Evolutionary conservation across 92 coral and sea anemone genomes (phyloP).

Genomic region (Palythoa grandiflora): DNA sequence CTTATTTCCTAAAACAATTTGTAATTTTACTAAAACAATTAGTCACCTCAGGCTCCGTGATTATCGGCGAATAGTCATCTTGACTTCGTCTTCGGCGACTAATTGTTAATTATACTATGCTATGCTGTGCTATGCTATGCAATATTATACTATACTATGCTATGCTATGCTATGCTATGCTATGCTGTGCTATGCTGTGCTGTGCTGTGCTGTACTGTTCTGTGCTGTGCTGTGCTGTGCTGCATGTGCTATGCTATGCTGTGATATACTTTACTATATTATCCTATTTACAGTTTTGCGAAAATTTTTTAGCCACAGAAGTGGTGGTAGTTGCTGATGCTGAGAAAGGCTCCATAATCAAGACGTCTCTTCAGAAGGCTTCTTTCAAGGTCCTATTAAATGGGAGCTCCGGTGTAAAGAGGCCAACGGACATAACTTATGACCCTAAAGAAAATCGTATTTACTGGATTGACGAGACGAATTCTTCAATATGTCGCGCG

Average conservation of each 20-base stretch:
- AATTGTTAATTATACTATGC: too few species aligned
- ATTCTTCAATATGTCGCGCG: slow-evolving; percentile 17
- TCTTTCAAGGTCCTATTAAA: neutral
- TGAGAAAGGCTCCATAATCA: neutral
- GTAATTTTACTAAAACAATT: too few species aligned
- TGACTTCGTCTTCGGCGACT: too few species aligned
- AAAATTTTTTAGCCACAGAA: slow-evolving; percentile 1
- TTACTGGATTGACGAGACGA: slow-evolving; percentile 8
- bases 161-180: too few species aligned
- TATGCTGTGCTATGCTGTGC: too few species aligned
- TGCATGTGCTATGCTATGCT: neutral
- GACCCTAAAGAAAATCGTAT: slow-evolving; percentile 22
- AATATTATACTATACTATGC: too few species aligned
- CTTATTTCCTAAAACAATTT: too few species aligned
- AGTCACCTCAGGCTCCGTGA: too few species aligned
- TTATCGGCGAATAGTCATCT: too few species aligned
- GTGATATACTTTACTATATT: neutral
- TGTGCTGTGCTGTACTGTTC: too few species aligned
- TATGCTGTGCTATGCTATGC: too few species aligned
- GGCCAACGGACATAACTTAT: slow-evolving; percentile 11
- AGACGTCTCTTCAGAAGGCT: neutral
- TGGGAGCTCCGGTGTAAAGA: neutral
- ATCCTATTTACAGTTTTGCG: too few species aligned
- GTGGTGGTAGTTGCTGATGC: slow-evolving; percentile 26
- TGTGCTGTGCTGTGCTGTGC: neutral